Conservation (phyloP, 2,888 invertebrate species). For the Xanthorhoe designata region DNA sequence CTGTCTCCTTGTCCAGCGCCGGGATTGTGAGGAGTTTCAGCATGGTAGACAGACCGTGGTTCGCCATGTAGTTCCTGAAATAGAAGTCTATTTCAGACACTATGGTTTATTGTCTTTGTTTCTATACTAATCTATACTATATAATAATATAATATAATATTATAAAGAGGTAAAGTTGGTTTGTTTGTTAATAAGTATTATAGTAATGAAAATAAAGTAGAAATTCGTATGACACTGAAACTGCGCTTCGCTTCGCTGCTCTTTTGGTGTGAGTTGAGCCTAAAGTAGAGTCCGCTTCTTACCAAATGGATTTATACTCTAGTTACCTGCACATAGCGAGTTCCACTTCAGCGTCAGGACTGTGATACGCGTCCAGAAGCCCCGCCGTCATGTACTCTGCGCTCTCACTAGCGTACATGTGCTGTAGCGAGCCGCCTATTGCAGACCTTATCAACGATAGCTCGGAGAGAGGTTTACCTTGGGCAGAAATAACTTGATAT, state of each 20-base stretch:
- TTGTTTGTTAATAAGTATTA: too few species aligned
- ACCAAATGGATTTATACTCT: too few species aligned
- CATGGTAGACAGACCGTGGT: slow-evolving; percentile 38
- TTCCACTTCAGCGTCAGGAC: slow-evolving; percentile 93
- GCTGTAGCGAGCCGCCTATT: slow-evolving; percentile 86
- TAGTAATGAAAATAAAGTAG: too few species aligned
- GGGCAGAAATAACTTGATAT: slow-evolving; percentile 1
- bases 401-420: slow-evolving; percentile 94
- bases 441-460: slow-evolving; percentile 59
- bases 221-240: too few species aligned
- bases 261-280: too few species aligned
- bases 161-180: too few species aligned
- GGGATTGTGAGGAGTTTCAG: slow-evolving; percentile 63
- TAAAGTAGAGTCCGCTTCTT: too few species aligned
- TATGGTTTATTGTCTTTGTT: too few species aligned
- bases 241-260: too few species aligned
- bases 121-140: too few species aligned
- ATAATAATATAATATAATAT: too few species aligned
- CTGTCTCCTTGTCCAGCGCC: slow-evolving; percentile 62
- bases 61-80: slow-evolving; percentile 30
- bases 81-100: neutral
- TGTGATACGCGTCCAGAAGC: slow-evolving; percentile 89
- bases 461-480: slow-evolving; percentile 71
- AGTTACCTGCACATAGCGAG: slow-evolving; percentile 93
- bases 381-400: slow-evolving; percentile 94